Conservation (phyloP, 1,140 invertebrate genomes). For the Drosophila rufa region DNA sequence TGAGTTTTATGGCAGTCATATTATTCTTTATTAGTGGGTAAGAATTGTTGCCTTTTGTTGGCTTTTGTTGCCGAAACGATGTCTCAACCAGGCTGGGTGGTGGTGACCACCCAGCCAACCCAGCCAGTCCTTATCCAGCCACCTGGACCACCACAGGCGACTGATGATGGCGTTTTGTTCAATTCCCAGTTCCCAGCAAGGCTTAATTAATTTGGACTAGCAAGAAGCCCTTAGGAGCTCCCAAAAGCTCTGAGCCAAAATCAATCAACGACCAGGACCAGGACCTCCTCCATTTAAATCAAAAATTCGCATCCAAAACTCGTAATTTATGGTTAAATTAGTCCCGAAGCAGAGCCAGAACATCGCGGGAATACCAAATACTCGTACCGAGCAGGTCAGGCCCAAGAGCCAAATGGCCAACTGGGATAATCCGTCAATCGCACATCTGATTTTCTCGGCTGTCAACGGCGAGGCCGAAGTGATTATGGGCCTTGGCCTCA, state of each 20-base stretch:
- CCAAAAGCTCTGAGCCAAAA: conserved; percentile 25
- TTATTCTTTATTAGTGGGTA: conserved; percentile 83
- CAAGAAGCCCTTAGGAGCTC: neutral
- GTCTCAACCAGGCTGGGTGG: conserved; percentile 18
- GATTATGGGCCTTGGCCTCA: neutral
- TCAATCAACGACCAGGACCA: conserved; percentile 54
- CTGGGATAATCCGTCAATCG: conserved; percentile 47
- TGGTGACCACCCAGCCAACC: neutral
- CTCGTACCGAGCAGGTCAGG: conserved; percentile 21
- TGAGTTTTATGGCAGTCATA: conserved; percentile 83
- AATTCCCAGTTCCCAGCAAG: conserved; percentile 3
- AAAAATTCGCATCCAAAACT: conserved; percentile 53
- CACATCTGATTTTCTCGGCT: conserved; percentile 28
- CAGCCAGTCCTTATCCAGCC: neutral
- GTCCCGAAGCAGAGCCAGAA: conserved; percentile 6
- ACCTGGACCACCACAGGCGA: conserved; percentile 8
- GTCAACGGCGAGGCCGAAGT: conserved; percentile 14
- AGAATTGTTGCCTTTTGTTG: conserved; percentile 82
- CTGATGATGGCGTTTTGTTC: conserved; percentile 20
- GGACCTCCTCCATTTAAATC: conserved; percentile 24
- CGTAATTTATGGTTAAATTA: conserved; percentile 72
- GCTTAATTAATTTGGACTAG: conserved; percentile 71
- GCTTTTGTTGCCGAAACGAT: conserved; percentile 64
- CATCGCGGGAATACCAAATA: conserved; percentile 5
- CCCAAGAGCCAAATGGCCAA: conserved; percentile 4